Evolutionary conservation across 2,888 invertebrate species (phyloP).

Genomic region (Drosophila quinaria): DNA sequence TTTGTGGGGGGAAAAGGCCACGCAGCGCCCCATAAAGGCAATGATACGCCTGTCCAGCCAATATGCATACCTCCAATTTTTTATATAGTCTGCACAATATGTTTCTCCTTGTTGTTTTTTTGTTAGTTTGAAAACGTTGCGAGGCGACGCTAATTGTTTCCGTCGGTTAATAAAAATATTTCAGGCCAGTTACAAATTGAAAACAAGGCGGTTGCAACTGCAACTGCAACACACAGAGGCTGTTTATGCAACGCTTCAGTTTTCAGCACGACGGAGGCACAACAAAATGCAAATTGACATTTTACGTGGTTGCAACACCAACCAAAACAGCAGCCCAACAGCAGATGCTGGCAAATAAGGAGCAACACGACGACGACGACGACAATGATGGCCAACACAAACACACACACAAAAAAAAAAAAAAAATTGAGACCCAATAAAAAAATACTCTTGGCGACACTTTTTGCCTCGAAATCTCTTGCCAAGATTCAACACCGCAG

Average conservation of each 20-base stretch:
- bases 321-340: slow-evolving; percentile 49
- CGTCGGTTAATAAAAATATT: slow-evolving; percentile 83
- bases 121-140: slow-evolving; percentile 36
- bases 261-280: slow-evolving; percentile 59
- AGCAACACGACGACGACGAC: slow-evolving; percentile 77
- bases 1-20: slow-evolving; percentile 66
- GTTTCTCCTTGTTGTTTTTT: slow-evolving; percentile 21
- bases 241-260: slow-evolving; percentile 79
- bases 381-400: slow-evolving; percentile 57
- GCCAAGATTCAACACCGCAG: slow-evolving; percentile 35
- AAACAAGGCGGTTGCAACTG: slow-evolving; percentile 63
- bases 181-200: slow-evolving; percentile 79
- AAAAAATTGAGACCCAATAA: slow-evolving; percentile 11
- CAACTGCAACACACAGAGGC: slow-evolving; percentile 11
- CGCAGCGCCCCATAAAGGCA: slow-evolving; percentile 52
- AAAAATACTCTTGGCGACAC: slow-evolving; percentile 66
- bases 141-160: slow-evolving; percentile 83
- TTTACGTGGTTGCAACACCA: slow-evolving; percentile 79
- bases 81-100: slow-evolving; percentile 30
- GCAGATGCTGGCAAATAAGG: slow-evolving; percentile 73
- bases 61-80: slow-evolving; percentile 53
- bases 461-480: slow-evolving; percentile 61
- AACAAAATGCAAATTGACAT: slow-evolving; percentile 80
- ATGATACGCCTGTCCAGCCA: slow-evolving; percentile 63
- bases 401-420: not conserved